Base-by-base conservation (phyloP, 2,113 vertebrate species). In the Peromyscus maniculatus region DNA sequence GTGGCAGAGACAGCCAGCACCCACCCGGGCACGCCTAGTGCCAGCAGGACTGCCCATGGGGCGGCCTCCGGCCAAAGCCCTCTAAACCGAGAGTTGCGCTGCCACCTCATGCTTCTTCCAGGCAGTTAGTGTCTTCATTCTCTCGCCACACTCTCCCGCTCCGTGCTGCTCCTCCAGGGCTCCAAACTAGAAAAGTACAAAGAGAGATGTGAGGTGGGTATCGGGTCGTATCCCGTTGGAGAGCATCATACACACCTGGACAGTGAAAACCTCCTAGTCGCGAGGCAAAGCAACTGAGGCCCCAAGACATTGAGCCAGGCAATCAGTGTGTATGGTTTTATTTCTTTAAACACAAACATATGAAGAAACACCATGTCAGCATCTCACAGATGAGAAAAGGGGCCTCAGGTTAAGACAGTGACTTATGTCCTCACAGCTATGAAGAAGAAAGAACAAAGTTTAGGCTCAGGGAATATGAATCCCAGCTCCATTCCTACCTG, bases 91-190 rank as follows among this genome's bases (percentile, higher is more conserved):
- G 96, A 91, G 97, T 98, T 97, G 80, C 98, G 98, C 98, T 98
- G 99, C 99, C 98, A 98, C 99, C 99, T 99, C 99, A 99, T 99
- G 98, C 99, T 99, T 98, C 98, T 98, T 98, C 98, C n/a, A 66
- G 93, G 95, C 79, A 0, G 96, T 97, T 57, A 98, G 98, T 97
- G 96, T 98, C 99, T 98, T 99, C 99, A 99, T 99, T 99, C 99
- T 99, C 98, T 98, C 98, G 82, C 97, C 96, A 97, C 89, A 3
- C 96, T 98, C 97, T 97, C 97, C 88, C 17, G 49, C 97, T 19
- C 57, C 0, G 95, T 2, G 78, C 96, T 33, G 67, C 97, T 97
- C 97, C 98, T 98, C 97, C 5, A 21, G 98, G 98, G 98, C 98
- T 59, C 97, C 86, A 91, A 90, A 97, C 98, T 98, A 94, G 88